Conservation (phyloP, 2,113 vertebrate species). For the Taxidea taxus region DNA sequence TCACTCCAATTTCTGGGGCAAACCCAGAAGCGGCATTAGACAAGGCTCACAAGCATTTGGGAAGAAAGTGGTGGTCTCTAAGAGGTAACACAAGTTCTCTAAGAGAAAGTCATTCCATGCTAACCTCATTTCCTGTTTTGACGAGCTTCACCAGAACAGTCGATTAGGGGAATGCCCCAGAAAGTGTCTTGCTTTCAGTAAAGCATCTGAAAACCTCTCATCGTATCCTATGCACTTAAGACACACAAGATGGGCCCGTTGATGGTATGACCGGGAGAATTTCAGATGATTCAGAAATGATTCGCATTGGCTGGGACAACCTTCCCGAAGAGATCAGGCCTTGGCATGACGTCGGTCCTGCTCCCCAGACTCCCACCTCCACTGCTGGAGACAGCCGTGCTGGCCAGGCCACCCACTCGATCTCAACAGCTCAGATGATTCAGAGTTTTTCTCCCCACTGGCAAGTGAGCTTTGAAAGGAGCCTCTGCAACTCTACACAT, state of each 20-base stretch:
- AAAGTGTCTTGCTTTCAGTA: slow-evolving; percentile 76
- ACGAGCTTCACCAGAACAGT: slow-evolving; percentile 74
- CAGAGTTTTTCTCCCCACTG: background rate
- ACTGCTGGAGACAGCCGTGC: background rate
- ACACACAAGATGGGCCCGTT: background rate
- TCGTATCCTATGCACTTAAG: background rate
- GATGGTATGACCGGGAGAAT: background rate
- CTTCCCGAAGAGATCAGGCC: background rate
- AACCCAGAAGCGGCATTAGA: background rate
- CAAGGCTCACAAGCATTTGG: background rate
- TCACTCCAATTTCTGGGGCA: background rate
- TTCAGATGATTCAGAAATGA: too few species aligned
- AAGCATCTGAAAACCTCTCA: slow-evolving; percentile 67
- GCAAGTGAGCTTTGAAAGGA: background rate
- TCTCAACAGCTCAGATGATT: background rate
- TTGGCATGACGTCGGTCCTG: rapidly evolving
- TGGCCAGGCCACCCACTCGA: background rate
- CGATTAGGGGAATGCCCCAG: slow-evolving; percentile 79
- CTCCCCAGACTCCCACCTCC: rapidly evolving
- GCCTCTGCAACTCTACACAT: background rate
- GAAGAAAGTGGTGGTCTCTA: slow-evolving; percentile 65
- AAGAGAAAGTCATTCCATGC: slow-evolving; percentile 79
- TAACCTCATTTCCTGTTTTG: slow-evolving; percentile 79
- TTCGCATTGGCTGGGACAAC: rapidly evolving
- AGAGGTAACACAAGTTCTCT: slow-evolving; percentile 37